Conservation (phyloP, 92 coral and sea anemone species). For the Porites evermanni region DNA sequence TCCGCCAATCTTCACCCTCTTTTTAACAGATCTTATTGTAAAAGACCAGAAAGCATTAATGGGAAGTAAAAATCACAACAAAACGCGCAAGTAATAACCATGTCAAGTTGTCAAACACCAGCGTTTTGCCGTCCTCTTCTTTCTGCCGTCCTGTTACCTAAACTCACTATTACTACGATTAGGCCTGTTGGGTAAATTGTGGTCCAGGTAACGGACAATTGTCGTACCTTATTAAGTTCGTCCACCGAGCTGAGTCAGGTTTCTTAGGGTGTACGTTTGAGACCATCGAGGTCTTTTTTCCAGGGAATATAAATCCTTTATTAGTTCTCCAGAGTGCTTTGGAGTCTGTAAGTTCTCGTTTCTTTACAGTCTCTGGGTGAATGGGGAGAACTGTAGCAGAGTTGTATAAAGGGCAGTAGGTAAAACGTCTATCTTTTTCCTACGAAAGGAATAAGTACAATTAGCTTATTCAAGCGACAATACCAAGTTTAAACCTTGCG, state of each 20-base stretch:
- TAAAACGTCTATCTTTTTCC: slow-evolving; percentile 83
- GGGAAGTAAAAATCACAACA: no score
- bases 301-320: slow-evolving; percentile 85
- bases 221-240: slow-evolving; percentile 82
- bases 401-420: slow-evolving; percentile 90
- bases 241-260: slow-evolving; percentile 92
- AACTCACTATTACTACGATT: no score
- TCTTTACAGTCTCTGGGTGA: slow-evolving; percentile 72
- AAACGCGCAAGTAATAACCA: no score
- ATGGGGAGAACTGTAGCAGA: slow-evolving; percentile 87
- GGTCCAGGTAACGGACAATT: not conserved
- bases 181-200: no score
- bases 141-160: no score
- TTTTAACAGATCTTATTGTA: no score
- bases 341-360: slow-evolving; percentile 67
- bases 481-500: not conserved
- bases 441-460: slow-evolving; percentile 9
- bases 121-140: no score
- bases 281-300: slow-evolving; percentile 80
- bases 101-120: no score
- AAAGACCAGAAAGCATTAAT: no score
- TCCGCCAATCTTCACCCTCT: no score
- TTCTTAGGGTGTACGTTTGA: slow-evolving; percentile 86
- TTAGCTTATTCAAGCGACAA: not conserved
- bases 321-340: slow-evolving; percentile 79